Conservation (phyloP, 2,113 vertebrate species). For the Caranx ignobilis region DNA sequence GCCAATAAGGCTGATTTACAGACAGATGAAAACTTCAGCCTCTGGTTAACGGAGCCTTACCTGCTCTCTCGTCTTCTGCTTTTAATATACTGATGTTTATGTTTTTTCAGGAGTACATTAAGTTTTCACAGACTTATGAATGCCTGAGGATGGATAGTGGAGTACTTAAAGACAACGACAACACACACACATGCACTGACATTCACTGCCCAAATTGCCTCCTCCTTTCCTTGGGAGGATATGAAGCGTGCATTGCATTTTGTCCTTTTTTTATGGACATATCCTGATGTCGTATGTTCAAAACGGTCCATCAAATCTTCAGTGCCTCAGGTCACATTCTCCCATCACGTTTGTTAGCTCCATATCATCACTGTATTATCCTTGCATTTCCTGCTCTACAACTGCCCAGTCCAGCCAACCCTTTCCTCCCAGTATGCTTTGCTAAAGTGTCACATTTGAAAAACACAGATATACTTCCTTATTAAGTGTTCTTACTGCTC, state of each 20-base stretch:
- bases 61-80: conserved; percentile 5
- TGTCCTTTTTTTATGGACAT: not conserved
- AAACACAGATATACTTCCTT: conserved; percentile 8
- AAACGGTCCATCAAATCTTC: conserved; percentile 21
- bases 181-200: not conserved
- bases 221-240: not conserved
- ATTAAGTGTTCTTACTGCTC: conserved; percentile 1
- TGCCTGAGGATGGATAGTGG: conserved; percentile 14
- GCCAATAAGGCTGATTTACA: not conserved
- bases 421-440: not conserved
- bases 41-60: not conserved
- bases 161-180: not conserved
- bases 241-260: conserved; percentile 19
- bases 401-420: not conserved
- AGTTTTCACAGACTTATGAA: conserved; percentile 2
- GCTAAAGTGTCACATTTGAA: conserved; percentile 8
- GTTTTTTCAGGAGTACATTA: conserved; percentile 4
- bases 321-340: not conserved
- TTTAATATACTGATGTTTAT: not conserved
- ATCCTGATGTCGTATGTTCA: not conserved
- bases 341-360: conserved; percentile 3
- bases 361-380: conserved; percentile 1
- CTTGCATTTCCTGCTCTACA: conserved; percentile 1
- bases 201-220: conserved; percentile 10
- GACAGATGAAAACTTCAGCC: conserved; percentile 1